phyloP scores from a whole-genome alignment of 1,140 invertebrate species.

The Bilobella aurantiaca region DNA sequence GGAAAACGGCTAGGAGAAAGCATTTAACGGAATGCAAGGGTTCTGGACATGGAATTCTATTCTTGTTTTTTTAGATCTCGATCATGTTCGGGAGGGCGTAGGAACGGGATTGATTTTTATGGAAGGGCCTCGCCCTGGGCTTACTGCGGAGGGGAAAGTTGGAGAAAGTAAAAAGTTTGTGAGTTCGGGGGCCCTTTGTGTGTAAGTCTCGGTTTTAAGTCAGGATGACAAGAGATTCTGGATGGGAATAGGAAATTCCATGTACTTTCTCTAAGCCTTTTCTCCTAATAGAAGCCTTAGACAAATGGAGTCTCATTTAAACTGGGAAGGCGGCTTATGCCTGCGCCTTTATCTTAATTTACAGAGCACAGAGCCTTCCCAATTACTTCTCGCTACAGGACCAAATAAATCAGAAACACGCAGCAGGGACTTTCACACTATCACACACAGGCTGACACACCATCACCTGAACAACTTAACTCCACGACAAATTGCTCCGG shows the following conservation, averaged over 20 bases:
- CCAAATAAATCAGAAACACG: slow-evolving; percentile 5
- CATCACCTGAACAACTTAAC: not conserved
- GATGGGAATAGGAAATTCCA: slow-evolving; percentile 3
- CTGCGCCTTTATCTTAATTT: slow-evolving; percentile 4
- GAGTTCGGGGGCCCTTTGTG: too few relatives aligned
- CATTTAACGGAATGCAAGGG: too few relatives aligned
- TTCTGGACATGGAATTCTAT: too few relatives aligned
- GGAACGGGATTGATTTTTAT: not conserved
- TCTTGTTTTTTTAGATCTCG: too few relatives aligned
- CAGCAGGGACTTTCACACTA: not conserved
- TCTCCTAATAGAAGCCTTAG: not conserved
- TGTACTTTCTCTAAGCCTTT: slow-evolving; percentile 7
- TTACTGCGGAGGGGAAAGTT: not conserved
- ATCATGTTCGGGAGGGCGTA: not conserved
- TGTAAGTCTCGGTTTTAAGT: not conserved
- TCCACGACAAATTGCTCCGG: not conserved
- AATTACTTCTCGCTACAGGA: not conserved
- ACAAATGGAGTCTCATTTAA: slow-evolving; percentile 9
- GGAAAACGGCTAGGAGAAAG: too few relatives aligned
- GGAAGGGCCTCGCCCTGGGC: too few relatives aligned
- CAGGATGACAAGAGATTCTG: not conserved
- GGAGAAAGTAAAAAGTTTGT: not conserved
- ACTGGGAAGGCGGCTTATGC: not conserved
- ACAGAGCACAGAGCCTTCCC: not conserved
- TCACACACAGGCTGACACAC: not conserved